phyloP scores from a whole-genome alignment of 2,797 vertebrate species.

The Danio aesculapii region DNA sequence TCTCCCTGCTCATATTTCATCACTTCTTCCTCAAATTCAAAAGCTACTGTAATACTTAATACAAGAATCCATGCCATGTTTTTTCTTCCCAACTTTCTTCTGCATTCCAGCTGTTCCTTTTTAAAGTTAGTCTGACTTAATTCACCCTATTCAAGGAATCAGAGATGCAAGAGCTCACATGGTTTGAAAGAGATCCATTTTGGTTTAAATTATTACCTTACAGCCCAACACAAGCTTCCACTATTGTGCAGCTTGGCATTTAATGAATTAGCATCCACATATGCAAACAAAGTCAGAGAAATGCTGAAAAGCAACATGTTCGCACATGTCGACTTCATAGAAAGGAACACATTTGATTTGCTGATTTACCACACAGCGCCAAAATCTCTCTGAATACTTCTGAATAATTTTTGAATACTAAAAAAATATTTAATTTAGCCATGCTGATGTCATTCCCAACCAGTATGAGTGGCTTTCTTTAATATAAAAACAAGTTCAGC shows the following conservation, averaged over 20 bases:
- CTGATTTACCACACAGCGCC: background rate
- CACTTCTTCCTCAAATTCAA: conserved; percentile 9
- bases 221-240: background rate
- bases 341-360: conserved; percentile 15
- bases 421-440: background rate
- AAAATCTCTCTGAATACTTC: conserved; percentile 16
- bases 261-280: conserved; percentile 24
- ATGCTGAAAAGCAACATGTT: conserved; percentile 6
- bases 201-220: conserved; percentile 1
- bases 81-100: background rate
- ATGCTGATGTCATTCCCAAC: background rate
- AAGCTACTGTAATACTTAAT: conserved; percentile 11
- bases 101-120: conserved; percentile 13
- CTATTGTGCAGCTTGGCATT: conserved; percentile 15
- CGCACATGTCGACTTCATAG: conserved; percentile 1
- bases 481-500: background rate
- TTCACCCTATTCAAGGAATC: background rate
- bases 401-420: no score
- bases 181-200: conserved; percentile 9
- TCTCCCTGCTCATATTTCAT: background rate
- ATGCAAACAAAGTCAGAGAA: conserved; percentile 12
- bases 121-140: conserved; percentile 2
- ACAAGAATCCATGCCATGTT: background rate
- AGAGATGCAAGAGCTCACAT: background rate
- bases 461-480: background rate